Base-by-base conservation (phyloP, 2,888 invertebrate genomes). In the Morpho deidamia region DNA sequence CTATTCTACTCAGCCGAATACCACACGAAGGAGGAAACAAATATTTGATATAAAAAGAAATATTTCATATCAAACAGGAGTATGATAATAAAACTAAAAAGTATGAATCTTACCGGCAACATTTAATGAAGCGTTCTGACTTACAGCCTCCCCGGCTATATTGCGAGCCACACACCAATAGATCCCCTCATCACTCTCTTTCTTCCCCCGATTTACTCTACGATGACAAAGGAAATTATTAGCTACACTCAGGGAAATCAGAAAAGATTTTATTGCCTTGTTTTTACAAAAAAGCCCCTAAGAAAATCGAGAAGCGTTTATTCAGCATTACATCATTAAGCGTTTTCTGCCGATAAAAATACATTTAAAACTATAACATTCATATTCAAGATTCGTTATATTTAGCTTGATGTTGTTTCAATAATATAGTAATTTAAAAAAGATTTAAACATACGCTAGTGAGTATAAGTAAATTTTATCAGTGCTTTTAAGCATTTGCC, bases 111-210 rank as follows among this genome's bases (percentile, higher is more conserved):
- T 87, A 98, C 98, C 96, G 85, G 98, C 98, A 71, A 98, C 97
- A 89, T 97, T 96, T 69, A 99, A 92, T 56, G 97, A 96, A 65
- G 99, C 99, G 88, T 98, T 98, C 69, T 95, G 93, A 82, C 97
- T 97, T 74, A 94, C 92, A 60, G 95, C 97, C 68, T 94, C 94
- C 65, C 99, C 99, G 51, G 95, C 95, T 63, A 93, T 91, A 87
- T 99, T 99, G 76, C 94, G 94, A 60, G 98, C 99, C 67, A 97
- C 95, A 88, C 99, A 99, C 96, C 98, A 98, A 85, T 99, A 99
- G 58, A 96, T 94, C 39, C 99, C 99, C 63, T 97, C 96, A 77
- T 97, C 97, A 74, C 97, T 96, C 75, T 97, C 97, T 86, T 97
- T 97, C 87, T 97, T 97, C 78, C 97, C 96, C 78, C 97, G 97